A percentile compares a stretch with the other conserved stretches of the same genome.
Evolutionary conservation across 1,140 invertebrate genomes (phyloP).

Genomic region (Euura lappo): DNA sequence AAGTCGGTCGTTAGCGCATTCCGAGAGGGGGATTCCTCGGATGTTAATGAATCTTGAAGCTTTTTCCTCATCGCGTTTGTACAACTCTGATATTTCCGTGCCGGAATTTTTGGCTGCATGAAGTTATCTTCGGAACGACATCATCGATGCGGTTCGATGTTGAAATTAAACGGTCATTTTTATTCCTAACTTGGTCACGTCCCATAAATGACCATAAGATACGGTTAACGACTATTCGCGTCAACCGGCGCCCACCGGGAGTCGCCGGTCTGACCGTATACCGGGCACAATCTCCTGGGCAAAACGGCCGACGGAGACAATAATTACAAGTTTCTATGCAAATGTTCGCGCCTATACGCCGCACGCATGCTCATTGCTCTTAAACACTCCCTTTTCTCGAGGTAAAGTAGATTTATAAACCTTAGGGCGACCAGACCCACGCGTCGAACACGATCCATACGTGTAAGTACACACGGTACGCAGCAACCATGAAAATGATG

Average conservation of each 20-base stretch:
- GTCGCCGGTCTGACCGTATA: slow-evolving; percentile 15
- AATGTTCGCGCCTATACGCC: slow-evolving; percentile 27
- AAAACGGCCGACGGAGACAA: slow-evolving; percentile 26
- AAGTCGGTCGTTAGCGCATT: too few species aligned
- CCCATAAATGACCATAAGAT: slow-evolving; percentile 38
- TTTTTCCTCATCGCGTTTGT: too few species aligned
- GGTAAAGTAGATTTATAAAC: background rate
- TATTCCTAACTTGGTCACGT: slow-evolving; percentile 39
- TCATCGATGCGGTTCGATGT: slow-evolving; percentile 14
- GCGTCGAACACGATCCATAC: slow-evolving; percentile 8
- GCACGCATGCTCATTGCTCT: slow-evolving; percentile 35
- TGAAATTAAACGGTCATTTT: slow-evolving; percentile 26
- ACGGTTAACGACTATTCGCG: slow-evolving; percentile 23
- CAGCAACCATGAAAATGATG: background rate
- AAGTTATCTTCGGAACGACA: slow-evolving; percentile 8
- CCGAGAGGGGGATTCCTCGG: too few species aligned
- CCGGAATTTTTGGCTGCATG: background rate
- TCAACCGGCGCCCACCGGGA: slow-evolving; percentile 16
- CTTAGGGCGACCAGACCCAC: background rate
- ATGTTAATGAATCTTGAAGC: too few species aligned
- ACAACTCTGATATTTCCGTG: too few species aligned
- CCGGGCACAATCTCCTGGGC: background rate
- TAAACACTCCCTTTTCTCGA: slow-evolving; percentile 8
- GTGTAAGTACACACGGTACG: slow-evolving; percentile 6
- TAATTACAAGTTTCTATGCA: slow-evolving; percentile 37